Base-by-base conservation (phyloP, 2,888 invertebrate species). In the Apamea epomidion region DNA sequence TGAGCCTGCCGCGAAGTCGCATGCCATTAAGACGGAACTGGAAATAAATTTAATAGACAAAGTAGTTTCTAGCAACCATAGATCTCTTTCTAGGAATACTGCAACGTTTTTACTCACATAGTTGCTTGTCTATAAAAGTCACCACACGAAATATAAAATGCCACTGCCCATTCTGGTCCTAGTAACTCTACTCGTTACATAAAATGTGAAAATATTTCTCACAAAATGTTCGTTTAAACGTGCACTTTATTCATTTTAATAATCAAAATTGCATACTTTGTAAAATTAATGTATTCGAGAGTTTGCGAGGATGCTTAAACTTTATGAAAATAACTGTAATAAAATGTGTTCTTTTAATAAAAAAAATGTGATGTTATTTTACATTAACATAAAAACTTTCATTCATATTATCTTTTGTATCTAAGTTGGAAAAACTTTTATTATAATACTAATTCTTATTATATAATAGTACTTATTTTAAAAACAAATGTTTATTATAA, bases 161-260 rank as follows among this genome's bases (percentile, higher is more conserved):
- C n/a, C 45, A 67, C 18, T 67, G 4, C 32, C 21, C 37, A 74
- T 76, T 64, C 60, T 48, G 18, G 21, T 58, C 18, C 21, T 25
- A 85, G 16, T 37, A 48, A 82, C 29, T 71, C 65, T 60, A 42
- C n/a, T 60, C 32, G 14, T 67, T 58, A 68, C 48, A 71, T 62
- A 48, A 51, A 87, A 70, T 58, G 58, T 29, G 32, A 84, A 76
- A 76, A 74, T 72, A 74, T 54, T 74, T 62, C 64, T 54, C 32
- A 80, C 29, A 54, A 64, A 84, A 84, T 48, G 29, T 72, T 74
- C 62, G 76, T 76, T 76, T 77, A 29, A 74, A 77, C 58, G 32
- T 71, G 54, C 54, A 73, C 54, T 84, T 83, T 76, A 73, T 86
- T 87, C 32, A 32, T 78, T 84, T 84, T 84, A 76, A 85, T 85